Evolutionary conservation across 2,113 vertebrate species (phyloP).

Genomic region (Oreochromis spilurus): DNA sequence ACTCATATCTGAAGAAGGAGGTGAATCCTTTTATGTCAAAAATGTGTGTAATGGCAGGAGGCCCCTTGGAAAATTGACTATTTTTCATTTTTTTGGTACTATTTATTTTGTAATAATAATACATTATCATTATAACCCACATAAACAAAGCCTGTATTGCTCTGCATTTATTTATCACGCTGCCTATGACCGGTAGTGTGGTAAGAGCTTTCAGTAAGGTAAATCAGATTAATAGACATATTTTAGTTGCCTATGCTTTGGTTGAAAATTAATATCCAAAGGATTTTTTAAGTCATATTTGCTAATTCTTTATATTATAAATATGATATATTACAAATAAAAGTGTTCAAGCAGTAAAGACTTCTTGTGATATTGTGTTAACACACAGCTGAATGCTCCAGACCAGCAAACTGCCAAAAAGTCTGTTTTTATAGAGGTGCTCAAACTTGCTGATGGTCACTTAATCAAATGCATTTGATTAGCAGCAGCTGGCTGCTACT

Average conservation of each 20-base stretch:
- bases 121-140: not conserved
- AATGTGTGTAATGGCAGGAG: not conserved
- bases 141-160: not conserved
- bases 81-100: not conserved
- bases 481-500: not conserved
- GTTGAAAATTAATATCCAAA: not conserved
- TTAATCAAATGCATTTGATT: not conserved
- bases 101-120: not conserved
- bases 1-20: not conserved
- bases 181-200: not conserved
- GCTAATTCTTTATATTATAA: not conserved
- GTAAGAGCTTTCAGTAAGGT: not conserved
- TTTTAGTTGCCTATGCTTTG: not conserved
- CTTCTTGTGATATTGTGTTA: not conserved
- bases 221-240: not conserved
- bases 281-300: too few relatives aligned
- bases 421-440: not conserved
- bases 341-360: not conserved
- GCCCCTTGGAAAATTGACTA: not conserved
- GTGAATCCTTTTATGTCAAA: not conserved
- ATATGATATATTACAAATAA: not conserved
- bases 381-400: not conserved
- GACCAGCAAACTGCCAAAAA: not conserved
- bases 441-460: not conserved
- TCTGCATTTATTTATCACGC: not conserved